Evolutionary conservation across 2,797 vertebrate genomes (phyloP).

Genomic region (Lagodon rhomboides): DNA sequence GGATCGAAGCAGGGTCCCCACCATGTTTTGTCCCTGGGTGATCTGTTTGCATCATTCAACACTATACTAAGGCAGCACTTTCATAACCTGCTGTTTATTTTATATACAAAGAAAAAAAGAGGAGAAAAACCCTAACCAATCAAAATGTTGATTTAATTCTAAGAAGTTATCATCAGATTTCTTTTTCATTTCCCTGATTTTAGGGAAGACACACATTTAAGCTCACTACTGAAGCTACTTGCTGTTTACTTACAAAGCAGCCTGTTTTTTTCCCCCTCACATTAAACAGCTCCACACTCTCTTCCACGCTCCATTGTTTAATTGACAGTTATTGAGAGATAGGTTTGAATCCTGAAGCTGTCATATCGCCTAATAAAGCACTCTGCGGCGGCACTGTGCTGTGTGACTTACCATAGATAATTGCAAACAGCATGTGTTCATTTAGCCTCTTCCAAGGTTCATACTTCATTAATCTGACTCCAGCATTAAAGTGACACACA

Average conservation of each 20-base stretch:
- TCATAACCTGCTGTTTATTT: background rate
- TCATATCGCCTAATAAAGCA: slow-evolving; percentile 33
- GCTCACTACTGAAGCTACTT: background rate
- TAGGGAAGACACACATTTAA: background rate
- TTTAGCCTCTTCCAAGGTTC: slow-evolving; percentile 34
- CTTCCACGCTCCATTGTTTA: slow-evolving; percentile 6
- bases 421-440: slow-evolving; percentile 47
- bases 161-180: background rate
- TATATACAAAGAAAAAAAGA: background rate
- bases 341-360: slow-evolving; percentile 27
- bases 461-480: slow-evolving; percentile 55
- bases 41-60: slow-evolving; percentile 1
- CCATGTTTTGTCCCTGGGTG: background rate
- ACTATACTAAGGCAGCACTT: background rate
- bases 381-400: slow-evolving; percentile 3
- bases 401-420: slow-evolving; percentile 37
- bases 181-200: background rate
- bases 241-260: background rate
- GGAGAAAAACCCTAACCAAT: background rate
- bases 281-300: background rate
- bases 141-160: background rate
- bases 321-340: slow-evolving; percentile 32
- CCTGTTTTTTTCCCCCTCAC: no score
- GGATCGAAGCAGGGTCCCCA: background rate
- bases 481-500: slow-evolving; percentile 25